These are phyloP conservation scores for Athalia rosae DNA, from an alignment of 2,888 invertebrate species.

Conservation along the genomic window DNA sequence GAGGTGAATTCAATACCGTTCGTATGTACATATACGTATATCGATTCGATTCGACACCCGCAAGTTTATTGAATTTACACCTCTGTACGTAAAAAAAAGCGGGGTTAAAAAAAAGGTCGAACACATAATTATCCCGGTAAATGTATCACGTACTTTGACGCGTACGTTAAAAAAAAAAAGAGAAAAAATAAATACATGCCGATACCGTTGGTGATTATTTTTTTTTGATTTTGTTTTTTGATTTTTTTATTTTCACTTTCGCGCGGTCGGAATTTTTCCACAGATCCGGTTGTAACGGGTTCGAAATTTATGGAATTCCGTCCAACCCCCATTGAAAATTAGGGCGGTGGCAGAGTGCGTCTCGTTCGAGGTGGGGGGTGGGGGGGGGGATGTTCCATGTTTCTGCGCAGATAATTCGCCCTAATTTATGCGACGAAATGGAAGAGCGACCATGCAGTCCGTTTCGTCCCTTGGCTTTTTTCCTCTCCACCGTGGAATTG, in stretches of 20 bases:
- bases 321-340: constrained; percentile 9
- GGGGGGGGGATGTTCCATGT: constrained; percentile 33
- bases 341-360: constrained; percentile 6
- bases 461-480: background rate
- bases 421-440: constrained; percentile 38
- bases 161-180: background rate
- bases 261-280: background rate
- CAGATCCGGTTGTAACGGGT: background rate
- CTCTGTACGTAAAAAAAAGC: too few species aligned
- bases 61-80: too few species aligned
- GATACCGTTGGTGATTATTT: too few species aligned
- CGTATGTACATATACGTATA: too few species aligned
- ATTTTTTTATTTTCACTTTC: too few species aligned
- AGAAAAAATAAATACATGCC: background rate
- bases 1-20: too few species aligned
- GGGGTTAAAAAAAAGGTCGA: too few species aligned
- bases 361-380: too few species aligned
- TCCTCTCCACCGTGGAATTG: constrained; percentile 19
- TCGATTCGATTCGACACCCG: too few species aligned
- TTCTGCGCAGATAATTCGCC: constrained; percentile 7
- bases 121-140: too few species aligned
- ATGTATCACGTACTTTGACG: too few species aligned
- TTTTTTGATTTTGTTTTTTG: too few species aligned
- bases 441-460: constrained; percentile 9
- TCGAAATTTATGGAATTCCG: background rate